Evolutionary conservation across 2,888 invertebrate genomes (phyloP).

Genomic region (Drosophila cyrtoloma): DNA sequence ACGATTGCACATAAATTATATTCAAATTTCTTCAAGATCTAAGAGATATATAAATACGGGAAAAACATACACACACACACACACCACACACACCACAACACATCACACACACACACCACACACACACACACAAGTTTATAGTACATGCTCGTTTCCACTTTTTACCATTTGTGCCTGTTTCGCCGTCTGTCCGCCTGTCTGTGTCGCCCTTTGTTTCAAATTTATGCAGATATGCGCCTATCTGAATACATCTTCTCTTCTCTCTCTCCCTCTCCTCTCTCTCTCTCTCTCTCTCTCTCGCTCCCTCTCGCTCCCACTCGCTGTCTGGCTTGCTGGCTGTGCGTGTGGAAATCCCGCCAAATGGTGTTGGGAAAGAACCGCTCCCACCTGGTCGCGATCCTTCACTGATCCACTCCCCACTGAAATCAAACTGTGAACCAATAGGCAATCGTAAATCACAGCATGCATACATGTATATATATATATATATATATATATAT

Average conservation of each 20-base stretch:
- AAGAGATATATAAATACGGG: conserved; percentile 77
- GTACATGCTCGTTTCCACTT: conserved; percentile 57
- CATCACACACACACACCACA: conserved; percentile 9
- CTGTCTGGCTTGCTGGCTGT: conserved; percentile 1
- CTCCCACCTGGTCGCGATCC: conserved; percentile 44
- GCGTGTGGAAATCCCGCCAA: conserved; percentile 47
- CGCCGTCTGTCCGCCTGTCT: conserved; percentile 7
- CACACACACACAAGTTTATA: conserved; percentile 32
- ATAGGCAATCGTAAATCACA: conserved; percentile 28
- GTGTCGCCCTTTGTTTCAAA: conserved; percentile 52
- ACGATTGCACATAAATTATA: conserved; percentile 83
- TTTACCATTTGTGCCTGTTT: conserved; percentile 50
- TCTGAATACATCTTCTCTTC: conserved; percentile 37
- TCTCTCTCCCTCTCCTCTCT: conserved; percentile 1
- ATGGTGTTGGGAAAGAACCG: conserved; percentile 23
- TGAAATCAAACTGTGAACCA: conserved; percentile 12
- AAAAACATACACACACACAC: conserved; percentile 52
- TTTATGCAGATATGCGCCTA: conserved; percentile 70
- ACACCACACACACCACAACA: conserved; percentile 7
- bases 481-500: neutral
- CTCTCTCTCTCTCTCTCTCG: neutral
- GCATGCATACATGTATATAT: neutral
- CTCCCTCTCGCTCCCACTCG: neutral
- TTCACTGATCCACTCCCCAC: conserved; percentile 32
- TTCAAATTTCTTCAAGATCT: conserved; percentile 80